phyloP scores from a whole-genome alignment of 1,140 invertebrate species.

The Samia ricini region DNA sequence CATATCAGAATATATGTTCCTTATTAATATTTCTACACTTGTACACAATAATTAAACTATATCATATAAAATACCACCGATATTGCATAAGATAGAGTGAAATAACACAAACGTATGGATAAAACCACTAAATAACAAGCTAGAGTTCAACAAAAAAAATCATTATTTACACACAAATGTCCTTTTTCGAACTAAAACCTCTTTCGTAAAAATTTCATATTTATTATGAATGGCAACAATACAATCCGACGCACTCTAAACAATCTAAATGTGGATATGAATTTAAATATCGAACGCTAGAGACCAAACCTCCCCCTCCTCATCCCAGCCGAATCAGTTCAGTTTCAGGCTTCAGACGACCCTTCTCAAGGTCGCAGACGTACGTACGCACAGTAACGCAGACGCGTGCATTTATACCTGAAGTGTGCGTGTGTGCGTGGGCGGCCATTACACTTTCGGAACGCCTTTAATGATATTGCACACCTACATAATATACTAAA shows the following conservation, averaged over 20 bases:
- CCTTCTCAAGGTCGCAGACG: conserved; percentile 67
- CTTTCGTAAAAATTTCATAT: not conserved
- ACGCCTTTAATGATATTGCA: not conserved
- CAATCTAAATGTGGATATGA: conserved; percentile 15
- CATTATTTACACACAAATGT: not conserved
- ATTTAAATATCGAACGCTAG: conserved; percentile 52
- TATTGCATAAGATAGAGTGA: too few species aligned
- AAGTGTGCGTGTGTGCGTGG: conserved; percentile 17
- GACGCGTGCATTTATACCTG: conserved; percentile 36
- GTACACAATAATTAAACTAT: too few species aligned
- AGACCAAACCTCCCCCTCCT: conserved; percentile 17
- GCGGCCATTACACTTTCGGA: conserved; percentile 35
- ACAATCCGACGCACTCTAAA: conserved; percentile 31
- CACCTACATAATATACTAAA: not conserved
- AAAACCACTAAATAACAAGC: too few species aligned
- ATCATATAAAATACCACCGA: too few species aligned
- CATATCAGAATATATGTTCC: too few species aligned
- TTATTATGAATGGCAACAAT: not conserved
- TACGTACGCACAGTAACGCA: conserved; percentile 37
- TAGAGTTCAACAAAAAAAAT: not conserved
- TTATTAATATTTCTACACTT: too few species aligned
- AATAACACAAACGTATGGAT: too few species aligned
- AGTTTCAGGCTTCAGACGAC: conserved; percentile 61
- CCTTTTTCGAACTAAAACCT: not conserved
- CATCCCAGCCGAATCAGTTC: conserved; percentile 25